Base-by-base conservation (phyloP, 2,888 invertebrate species). In the Tetranychus piercei region DNA sequence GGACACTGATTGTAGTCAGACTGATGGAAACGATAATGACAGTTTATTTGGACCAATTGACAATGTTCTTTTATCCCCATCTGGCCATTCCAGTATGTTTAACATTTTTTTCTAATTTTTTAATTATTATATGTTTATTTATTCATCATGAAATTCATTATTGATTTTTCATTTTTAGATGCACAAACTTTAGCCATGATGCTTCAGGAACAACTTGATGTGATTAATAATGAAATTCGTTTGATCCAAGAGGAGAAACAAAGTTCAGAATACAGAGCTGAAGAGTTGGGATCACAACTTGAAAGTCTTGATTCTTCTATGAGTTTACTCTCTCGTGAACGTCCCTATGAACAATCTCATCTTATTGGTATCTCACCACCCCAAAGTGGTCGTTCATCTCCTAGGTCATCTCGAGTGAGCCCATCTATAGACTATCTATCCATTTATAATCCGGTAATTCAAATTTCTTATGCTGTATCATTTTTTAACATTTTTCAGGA, bases 201-300 rank as follows among this genome's bases (percentile, higher is more conserved):
- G 94, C 87, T 99, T 80, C 99, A 99, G 83, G 97, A 99, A 81
- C 96, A 99, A 84, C 86, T 99, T 78, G 97, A 99, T 85, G 99
- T 97, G 81, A 99, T 99, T 83, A 99, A 99, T 85, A 96, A 96
- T 81, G 99, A 99, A 87, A 99, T 99, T 80, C 87, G 85, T 78
- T 80, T 87, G 78, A 87, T 87, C 74, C 91, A 96, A 86, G 94
- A 95, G 84, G 96, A 96, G 84, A 96, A 96, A 82, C 93, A 94
- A 84, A 92, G 88, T 82, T 94, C 99, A 0, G 97, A 99, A 84
- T 93, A 94, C 6, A 84, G 96, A 71, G 97, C 97, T 0, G 97
- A 97, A 84, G 97, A 97, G 82, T 85, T 99, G 77, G 99, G 97
- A 84, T 94, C 92, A 78, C 87, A 94, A 80, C 92, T 96, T 79